Base-by-base conservation (phyloP, 2,797 vertebrate species). In the Pantherophis alleghaniensis region DNA sequence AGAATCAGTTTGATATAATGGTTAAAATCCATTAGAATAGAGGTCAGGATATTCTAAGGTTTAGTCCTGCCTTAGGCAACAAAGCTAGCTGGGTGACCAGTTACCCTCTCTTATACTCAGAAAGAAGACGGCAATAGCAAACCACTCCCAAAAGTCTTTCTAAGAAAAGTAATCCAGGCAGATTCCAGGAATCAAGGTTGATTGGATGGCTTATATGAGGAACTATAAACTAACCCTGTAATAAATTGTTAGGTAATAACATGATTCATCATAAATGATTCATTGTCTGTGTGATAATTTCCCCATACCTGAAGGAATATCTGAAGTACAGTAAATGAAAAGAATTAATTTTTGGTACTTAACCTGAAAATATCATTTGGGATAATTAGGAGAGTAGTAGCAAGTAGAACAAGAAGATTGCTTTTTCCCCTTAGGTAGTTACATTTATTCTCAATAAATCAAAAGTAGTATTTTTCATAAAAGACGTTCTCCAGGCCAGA, bases 301-400 rank as follows among this genome's bases (percentile, higher is more conserved):
- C 69, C 69, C 32, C 32, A 74, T 37, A 74, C 69, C 32, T 37
- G 69, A 74, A 37, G 69, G 2, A 37, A 74, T 7, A 74, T 74
- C 32, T 86, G 69, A 92, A 89, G 55, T 32, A 32, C 66, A 32
- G n/a, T 22, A 22, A 88, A 47, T 92, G 56, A 90, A 90, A 86
- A 90, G 18, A 4, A 91, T 18, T 92, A 95, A 42, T 12, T 93
- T 93, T 55, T 55, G 10, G 37, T 37, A 95, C 13, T 86, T 94
- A 95, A 32, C 0, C 59, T 28, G 20, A 63, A 32, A 74, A 91
- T 93, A 89, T 55, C 91, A 89, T 92, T 90, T 87, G 69, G 0
- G 24, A 24, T 90, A 56, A 3, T 47, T 59, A 63, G 22, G 90
- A 47, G 9, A 94, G 18, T 12, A 94, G 26, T 93, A 87, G 92